Evolutionary conservation across 1,140 invertebrate species (phyloP), one percentile per base, ranked within the genome.

Genomic region (Eueides isabella): DNA sequence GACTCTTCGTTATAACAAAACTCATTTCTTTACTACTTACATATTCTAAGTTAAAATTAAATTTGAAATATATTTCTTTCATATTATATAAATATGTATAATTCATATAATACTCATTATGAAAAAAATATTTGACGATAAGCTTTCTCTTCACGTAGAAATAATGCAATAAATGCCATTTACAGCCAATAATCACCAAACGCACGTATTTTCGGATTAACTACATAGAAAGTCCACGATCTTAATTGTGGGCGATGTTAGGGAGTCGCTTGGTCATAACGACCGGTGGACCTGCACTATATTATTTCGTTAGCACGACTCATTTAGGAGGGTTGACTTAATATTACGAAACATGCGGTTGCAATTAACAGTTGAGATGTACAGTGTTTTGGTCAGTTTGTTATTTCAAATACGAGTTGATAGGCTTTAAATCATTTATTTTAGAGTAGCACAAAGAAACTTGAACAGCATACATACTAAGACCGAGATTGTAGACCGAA

Each of bases 161-260:
- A 83, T 72, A 62, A 74, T 71, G 64, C 76, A 65, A 79, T 84
- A 83, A 89, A 86, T 74, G 81, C 77, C 81, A 82, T 86, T 85
- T 80, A 78, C 81, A 88, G 88, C 83, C 85, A 87, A 91, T 92
- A 91, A 91, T 90, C 85, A 87, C 84, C 82, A 87, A 76, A 76
- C 72, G 79, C 89, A 91, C 86, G 89, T 92, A 92, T 89, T 89
- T 90, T 86, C 77, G 86, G 83, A 91, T 91, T 90, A 91, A 90
- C 86, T 84, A 74, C 79, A 82, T 82, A 86, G 85, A 87, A 87
- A 87, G 85, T 84, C 80, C 86, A 84, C 85, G 81, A 85, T 88
- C 85, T 89, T 92, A 92, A 92, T 92, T 90, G 90, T 67, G 69
- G 75, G 80, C 80, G 75, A 74, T 77, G 73, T 80, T 84, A 71